Conservation (phyloP, 2,797 vertebrate species). For the Ceyx erithaca region DNA sequence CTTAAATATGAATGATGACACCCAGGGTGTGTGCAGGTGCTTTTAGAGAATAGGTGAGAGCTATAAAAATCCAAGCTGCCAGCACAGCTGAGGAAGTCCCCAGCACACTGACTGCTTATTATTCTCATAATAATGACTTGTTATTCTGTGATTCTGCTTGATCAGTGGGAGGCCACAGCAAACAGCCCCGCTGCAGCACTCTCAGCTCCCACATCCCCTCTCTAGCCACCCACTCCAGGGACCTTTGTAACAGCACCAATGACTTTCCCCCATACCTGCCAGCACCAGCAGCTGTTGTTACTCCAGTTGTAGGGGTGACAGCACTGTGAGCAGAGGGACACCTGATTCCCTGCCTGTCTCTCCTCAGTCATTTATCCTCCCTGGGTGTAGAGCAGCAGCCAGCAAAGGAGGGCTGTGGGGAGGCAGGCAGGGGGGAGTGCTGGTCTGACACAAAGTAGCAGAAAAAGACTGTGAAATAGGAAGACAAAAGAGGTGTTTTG, state of each 20-base stretch:
- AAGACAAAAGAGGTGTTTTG: not conserved
- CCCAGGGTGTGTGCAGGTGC: not conserved
- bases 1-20: not conserved
- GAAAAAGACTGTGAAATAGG: not conserved
- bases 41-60: not conserved
- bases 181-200: not conserved
- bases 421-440: fast-evolving
- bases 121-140: too few species aligned
- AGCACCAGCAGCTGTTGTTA: not conserved
- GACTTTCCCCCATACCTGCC: not conserved
- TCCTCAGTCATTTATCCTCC: not conserved
- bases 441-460: not conserved
- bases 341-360: fast-evolving
- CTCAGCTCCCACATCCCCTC: fast-evolving
- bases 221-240: not conserved
- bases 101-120: not conserved
- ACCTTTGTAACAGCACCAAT: not conserved
- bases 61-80: not conserved
- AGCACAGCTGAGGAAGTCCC: not conserved
- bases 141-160: not conserved
- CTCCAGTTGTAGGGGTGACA: fast-evolving
- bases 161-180: fast-evolving
- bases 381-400: not conserved
- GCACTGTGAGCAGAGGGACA: not conserved
- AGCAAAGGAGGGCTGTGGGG: not conserved